Base-by-base conservation (phyloP, 1,140 invertebrate genomes). In the Helicoverpa zea region DNA sequence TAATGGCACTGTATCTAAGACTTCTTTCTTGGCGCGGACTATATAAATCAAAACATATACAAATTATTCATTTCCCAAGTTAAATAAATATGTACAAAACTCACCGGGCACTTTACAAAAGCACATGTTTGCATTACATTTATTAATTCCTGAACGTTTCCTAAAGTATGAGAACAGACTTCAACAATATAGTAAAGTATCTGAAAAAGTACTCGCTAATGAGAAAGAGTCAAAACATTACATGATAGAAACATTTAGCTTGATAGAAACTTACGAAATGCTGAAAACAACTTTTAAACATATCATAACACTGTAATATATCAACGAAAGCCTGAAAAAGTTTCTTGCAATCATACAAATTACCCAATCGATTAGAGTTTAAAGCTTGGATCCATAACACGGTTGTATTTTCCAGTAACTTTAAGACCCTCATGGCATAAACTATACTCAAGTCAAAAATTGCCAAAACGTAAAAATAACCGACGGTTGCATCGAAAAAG, bases 301-400 rank as follows among this genome's bases (percentile, higher is more conserved):
- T 51, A 3, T 70, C 13, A 47, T 70, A 52, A 52, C 66, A 52
- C 47, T 70, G 9, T 13, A 70, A 23, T 70, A 70, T 70, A 1
- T 29, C 49, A 70, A 10, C 47, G n/a, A 12, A 52, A 2, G 66
- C 30, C 29, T 70, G 16, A 52, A 70, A 70, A 9, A 29, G 3
- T 29, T 29, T 70, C 14, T 2, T 30, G 14, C 9, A 3, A 70
- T 52, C 29, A 18, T 12, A 5, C 13, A 2, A 1, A 10, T 9
- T 12, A 9, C 14, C 47, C 29, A 49, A 49, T 16, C 14, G 16
- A 14, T 52, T 47, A 14, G 16, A 14, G 52, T 52, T 52, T 13
- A 52, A 23, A 70, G 1, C 14, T 29, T 18, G 3, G n/a, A 52
- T 49, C 66, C 66, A 70, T 13, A 52, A 3, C 0, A 13, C 1